Evolutionary conservation across 2,888 invertebrate genomes (phyloP).

Genomic region (Gibbula magus): DNA sequence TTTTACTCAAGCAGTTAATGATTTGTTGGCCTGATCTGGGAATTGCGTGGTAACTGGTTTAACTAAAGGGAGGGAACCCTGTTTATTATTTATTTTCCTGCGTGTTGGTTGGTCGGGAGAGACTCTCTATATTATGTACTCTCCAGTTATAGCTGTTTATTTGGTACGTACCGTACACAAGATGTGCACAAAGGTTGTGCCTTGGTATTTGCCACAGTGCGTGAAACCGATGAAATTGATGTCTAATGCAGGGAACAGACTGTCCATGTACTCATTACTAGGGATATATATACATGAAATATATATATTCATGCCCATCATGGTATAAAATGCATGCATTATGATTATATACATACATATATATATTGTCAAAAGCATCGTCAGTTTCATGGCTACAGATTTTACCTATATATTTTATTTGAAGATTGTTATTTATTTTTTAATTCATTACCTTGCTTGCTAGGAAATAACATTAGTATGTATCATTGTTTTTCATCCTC

Average conservation of each 20-base stretch:
- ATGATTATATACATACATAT: constrained; percentile 16
- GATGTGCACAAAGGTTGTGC: constrained; percentile 26
- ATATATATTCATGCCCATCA: constrained; percentile 20
- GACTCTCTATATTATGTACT: constrained; percentile 31
- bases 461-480: constrained; percentile 23
- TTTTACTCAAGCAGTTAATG: constrained; percentile 15
- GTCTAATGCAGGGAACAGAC: constrained; percentile 22
- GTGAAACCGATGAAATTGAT: constrained; percentile 4
- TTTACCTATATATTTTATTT: constrained; percentile 26
- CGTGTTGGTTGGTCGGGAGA: background rate
- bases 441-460: constrained; percentile 28
- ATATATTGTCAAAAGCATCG: constrained; percentile 24
- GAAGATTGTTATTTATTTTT: constrained; percentile 31
- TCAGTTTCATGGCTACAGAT: constrained; percentile 23
- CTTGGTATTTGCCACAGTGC: constrained; percentile 29
- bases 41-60: constrained; percentile 2
- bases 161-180: background rate
- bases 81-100: constrained; percentile 19
- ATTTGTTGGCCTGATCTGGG: constrained; percentile 3
- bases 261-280: constrained; percentile 12
- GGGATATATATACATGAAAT: constrained; percentile 22
- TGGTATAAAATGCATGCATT: constrained; percentile 17
- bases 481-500: constrained; percentile 19
- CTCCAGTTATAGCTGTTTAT: constrained; percentile 25
- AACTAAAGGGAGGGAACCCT: constrained; percentile 24